Evolutionary conservation across 1,140 invertebrate species (phyloP).

Genomic region (Cataglyphis hispanica): DNA sequence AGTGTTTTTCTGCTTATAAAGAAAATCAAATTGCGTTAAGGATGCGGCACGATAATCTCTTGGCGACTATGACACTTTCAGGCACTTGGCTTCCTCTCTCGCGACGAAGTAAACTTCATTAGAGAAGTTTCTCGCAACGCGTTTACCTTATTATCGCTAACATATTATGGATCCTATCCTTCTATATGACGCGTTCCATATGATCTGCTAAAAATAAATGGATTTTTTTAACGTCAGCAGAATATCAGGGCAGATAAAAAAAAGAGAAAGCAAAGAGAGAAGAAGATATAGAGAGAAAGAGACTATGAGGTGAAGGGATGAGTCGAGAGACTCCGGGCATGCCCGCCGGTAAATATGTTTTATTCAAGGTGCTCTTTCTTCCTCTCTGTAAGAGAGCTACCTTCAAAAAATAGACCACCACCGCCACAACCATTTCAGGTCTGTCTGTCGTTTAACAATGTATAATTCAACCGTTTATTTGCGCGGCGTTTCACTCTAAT

Average conservation of each 20-base stretch:
- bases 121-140: constrained; percentile 10
- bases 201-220: neutral
- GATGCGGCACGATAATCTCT: neutral
- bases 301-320: neutral
- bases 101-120: constrained; percentile 24
- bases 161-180: neutral
- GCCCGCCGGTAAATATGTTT: constrained; percentile 72
- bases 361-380: constrained; percentile 72
- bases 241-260: constrained; percentile 13
- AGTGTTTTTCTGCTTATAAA: neutral
- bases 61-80: neutral
- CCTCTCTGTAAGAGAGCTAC: constrained; percentile 4
- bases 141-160: constrained; percentile 19
- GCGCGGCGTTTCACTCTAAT: constrained; percentile 54
- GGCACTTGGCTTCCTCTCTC: neutral
- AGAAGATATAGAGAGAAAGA: constrained; percentile 26
- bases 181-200: neutral
- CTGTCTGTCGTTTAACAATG: constrained; percentile 74
- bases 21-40: neutral
- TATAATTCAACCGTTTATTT: constrained; percentile 78
- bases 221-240: constrained; percentile 20
- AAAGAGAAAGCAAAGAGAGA: neutral
- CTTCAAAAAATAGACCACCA: constrained; percentile 66
- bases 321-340: constrained; percentile 49
- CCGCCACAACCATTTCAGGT: constrained; percentile 31